Percentiles rank a stretch among this genome's conserved stretches.
phyloP scores from a whole-genome alignment of 2,888 invertebrate genomes.

The Nemapogon koenigi region DNA sequence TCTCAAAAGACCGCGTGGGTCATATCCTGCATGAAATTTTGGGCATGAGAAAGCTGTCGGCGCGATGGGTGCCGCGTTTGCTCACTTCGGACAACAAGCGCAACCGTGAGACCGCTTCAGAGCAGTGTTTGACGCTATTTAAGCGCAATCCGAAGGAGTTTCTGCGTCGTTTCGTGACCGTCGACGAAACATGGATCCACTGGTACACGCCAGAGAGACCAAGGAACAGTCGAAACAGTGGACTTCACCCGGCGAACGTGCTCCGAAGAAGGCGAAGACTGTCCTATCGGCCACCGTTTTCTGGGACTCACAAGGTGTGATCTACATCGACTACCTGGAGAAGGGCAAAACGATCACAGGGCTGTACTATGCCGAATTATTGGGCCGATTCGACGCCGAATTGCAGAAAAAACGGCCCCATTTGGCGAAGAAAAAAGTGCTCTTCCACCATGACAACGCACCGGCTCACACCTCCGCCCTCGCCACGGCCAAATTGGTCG shows the following conservation, averaged over 20 bases:
- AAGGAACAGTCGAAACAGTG: constrained; percentile 13
- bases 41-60: constrained; percentile 25
- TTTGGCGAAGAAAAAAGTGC: constrained; percentile 20
- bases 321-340: no score
- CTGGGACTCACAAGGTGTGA: constrained; percentile 20
- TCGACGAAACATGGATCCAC: constrained; percentile 12
- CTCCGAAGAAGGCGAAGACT: no score
- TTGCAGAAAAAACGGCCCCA: constrained; percentile 19
- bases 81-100: constrained; percentile 23
- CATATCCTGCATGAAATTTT: constrained; percentile 22
- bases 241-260: constrained; percentile 10
- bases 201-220: constrained; percentile 9
- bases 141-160: constrained; percentile 19
- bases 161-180: no score
- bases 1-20: constrained; percentile 19
- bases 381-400: constrained; percentile 17
- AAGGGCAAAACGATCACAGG: constrained; percentile 20
- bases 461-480: constrained; percentile 16
- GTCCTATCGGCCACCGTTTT: constrained; percentile 20
- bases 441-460: constrained; percentile 17
- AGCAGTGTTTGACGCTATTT: constrained; percentile 11
- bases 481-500: constrained; percentile 16
- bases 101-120: constrained; percentile 23
- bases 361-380: constrained; percentile 19
- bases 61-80: constrained; percentile 28